These are phyloP conservation scores for Eudyptes chrysolophus DNA, from an alignment of 2,113 vertebrate genomes.

Conservation along the genomic window DNA sequence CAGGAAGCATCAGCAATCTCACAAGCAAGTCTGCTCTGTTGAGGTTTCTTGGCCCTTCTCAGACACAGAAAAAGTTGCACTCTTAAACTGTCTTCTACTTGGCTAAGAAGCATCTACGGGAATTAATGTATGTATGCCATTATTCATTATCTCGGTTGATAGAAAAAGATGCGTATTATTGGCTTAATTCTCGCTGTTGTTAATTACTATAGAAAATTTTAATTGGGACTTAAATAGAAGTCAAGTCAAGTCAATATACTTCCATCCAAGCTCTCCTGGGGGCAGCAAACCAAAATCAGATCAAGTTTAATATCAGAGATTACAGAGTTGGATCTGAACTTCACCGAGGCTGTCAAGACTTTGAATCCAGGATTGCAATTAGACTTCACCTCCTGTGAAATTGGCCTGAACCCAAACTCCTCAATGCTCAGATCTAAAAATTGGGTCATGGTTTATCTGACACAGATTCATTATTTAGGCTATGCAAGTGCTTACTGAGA, in stretches of 20 bases:
- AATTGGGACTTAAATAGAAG: neutral
- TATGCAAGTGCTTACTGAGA: neutral
- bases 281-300: constrained; percentile 22
- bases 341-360: neutral
- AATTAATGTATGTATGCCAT: neutral
- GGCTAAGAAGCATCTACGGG: neutral
- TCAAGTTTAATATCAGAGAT: neutral
- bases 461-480: neutral
- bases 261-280: neutral
- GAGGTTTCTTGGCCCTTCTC: neutral
- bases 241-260: neutral
- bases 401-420: neutral
- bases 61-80: neutral
- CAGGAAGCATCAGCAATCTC: neutral
- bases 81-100: neutral
- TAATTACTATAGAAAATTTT: neutral
- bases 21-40: neutral
- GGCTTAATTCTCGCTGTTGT: neutral
- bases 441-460: neutral
- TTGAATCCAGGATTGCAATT: neutral
- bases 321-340: neutral
- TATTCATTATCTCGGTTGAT: neutral
- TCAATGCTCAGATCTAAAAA: neutral
- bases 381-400: neutral
- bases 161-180: neutral